Evolutionary conservation across 1,140 invertebrate genomes (phyloP), one percentile per base, ranked within the genome.

Genomic region (Halictus rubicundus): DNA sequence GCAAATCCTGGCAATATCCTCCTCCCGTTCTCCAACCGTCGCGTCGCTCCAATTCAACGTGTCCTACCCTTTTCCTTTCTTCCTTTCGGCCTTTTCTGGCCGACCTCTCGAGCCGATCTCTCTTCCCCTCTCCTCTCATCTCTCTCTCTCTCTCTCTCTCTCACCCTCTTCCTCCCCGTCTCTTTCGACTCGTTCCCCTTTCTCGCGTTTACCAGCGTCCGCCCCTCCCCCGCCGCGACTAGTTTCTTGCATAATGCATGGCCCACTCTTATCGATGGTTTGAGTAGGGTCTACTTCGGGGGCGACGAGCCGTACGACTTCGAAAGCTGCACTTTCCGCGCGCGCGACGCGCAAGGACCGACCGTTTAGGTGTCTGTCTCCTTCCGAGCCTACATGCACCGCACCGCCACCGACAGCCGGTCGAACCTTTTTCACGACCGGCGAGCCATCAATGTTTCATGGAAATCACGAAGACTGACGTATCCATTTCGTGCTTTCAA

Each of bases 1-100:
- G 87, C 70, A 87, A 88, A 88, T 88, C 71, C 71, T 8, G 37
- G 59, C 78, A 75, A 61, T 79, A 87, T 88, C 76, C 72, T 84
- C 27, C 77, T 81, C 27, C 74, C 63, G 77, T 82, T 84, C 61
- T 32, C 49, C 61, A 42, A 61, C 42, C 61, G 54, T 80, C 66
- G 54, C 39, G 54, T 80, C 66, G 54, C 39, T 61, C 27, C 46
- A 27, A 70, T 84, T 78, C 74, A 72, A 73, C 49, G 65, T 60
- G 39, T 73, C 63, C 42, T 37, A 57, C 25, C 21, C 32, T 25
- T 16, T 70, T 12, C n/a, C 42, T 39, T 42, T 46, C 21, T 71
- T 25, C 27, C 32, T 59, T 64, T 25, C n/a, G 42, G 42, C 42
- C 42, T 46, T 46, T 46, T 46, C 42, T 46, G 42, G 10, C 14